Percentiles rank a stretch among this genome's conserved stretches.
Evolutionary conservation across 2,888 invertebrate species (phyloP).

Genomic region (Caenorhabditis becei): DNA sequence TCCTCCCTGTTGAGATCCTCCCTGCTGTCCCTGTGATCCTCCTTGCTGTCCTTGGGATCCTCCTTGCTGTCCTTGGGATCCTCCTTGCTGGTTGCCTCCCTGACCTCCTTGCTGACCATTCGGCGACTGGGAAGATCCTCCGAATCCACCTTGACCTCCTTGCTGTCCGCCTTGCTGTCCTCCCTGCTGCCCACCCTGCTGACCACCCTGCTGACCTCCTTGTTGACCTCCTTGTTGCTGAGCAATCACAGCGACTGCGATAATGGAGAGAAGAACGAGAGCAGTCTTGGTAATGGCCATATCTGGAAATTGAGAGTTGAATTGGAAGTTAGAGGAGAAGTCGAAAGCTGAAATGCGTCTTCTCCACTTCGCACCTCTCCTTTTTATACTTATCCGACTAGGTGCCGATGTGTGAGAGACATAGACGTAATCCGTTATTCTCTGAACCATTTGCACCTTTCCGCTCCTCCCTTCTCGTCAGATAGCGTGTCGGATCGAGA

Average conservation of each 20-base stretch:
- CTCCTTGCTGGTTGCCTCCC: too few species aligned
- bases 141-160: slow-evolving; percentile 18
- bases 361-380: neutral
- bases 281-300: slow-evolving; percentile 30
- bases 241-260: slow-evolving; percentile 34
- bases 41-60: slow-evolving; percentile 24
- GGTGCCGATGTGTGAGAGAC: neutral
- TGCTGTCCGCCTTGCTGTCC: slow-evolving; percentile 25
- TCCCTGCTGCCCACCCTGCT: slow-evolving; percentile 25
- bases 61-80: slow-evolving; percentile 34
- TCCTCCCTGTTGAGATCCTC: slow-evolving; percentile 21
- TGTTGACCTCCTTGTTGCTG: slow-evolving; percentile 27
- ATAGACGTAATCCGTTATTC: slow-evolving; percentile 39
- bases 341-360: neutral
- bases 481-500: neutral
- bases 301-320: slow-evolving; percentile 15
- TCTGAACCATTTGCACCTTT: slow-evolving; percentile 31
- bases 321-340: neutral
- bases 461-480: slow-evolving; percentile 19
- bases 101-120: slow-evolving; percentile 14
- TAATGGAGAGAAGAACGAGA: slow-evolving; percentile 40
- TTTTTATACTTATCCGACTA: slow-evolving; percentile 35
- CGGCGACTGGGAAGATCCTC: neutral
- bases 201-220: slow-evolving; percentile 15
- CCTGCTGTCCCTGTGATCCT: slow-evolving; percentile 9